A percentile compares a stretch with the other conserved stretches of the same genome.
Evolutionary conservation across 2,113 vertebrate genomes (phyloP).

Genomic region (Sus scrofa): T2T-Sscrofa CM000819.6:70330501-70331000

Average conservation of each 20-base stretch:
- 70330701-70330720: background rate
- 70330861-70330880: background rate
- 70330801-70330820: background rate
- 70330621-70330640: background rate
- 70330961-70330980: background rate
- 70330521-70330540: background rate
- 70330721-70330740: background rate
- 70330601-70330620: background rate
- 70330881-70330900: background rate
- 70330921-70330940: background rate
- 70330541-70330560: background rate
- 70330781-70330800: background rate
- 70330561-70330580: background rate
- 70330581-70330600: background rate
- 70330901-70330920: rapidly evolving
- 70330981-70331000: background rate
- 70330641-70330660: background rate
- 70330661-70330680: background rate
- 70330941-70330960: background rate
- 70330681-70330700: background rate
- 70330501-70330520: background rate
- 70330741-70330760: background rate
- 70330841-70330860: background rate
- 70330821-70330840: background rate
- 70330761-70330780: background rate